Evolutionary conservation across 2,888 invertebrate genomes (phyloP).

Genomic region (Cerastis leucographa): DNA sequence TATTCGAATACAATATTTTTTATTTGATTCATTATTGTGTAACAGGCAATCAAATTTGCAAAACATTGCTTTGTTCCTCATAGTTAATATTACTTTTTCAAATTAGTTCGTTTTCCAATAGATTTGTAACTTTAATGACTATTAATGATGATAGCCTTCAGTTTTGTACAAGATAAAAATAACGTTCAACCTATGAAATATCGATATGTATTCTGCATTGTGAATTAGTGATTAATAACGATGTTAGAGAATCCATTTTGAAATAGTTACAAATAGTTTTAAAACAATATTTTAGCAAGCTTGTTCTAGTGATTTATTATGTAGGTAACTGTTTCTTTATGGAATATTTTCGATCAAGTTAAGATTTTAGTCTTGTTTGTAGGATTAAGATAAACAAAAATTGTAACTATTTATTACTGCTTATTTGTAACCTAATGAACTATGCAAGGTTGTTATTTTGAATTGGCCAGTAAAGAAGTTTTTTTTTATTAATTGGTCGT

Average conservation of each 20-base stretch:
- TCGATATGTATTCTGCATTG: constrained; percentile 38
- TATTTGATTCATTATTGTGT: constrained; percentile 41
- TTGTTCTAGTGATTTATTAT: constrained; percentile 52
- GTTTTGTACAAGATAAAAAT: constrained; percentile 26
- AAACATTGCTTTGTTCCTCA: constrained; percentile 18
- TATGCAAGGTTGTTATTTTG: too few relatives aligned
- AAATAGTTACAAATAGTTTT: constrained; percentile 55
- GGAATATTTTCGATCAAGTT: constrained; percentile 23
- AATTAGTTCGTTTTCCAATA: constrained; percentile 27
- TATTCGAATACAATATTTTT: constrained; percentile 42
- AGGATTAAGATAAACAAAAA: background rate
- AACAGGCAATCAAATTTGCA: constrained; percentile 32
- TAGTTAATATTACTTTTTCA: constrained; percentile 5
- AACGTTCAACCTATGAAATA: constrained; percentile 47
- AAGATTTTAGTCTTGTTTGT: constrained; percentile 5
- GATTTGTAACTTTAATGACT: constrained; percentile 32
- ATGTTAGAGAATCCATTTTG: constrained; percentile 50
- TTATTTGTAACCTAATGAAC: too few relatives aligned
- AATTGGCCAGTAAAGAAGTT: too few relatives aligned
- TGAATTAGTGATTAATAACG: constrained; percentile 60
- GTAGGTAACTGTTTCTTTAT: constrained; percentile 21
- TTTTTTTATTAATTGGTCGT: background rate
- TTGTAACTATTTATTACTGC: too few relatives aligned
- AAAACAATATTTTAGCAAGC: constrained; percentile 49
- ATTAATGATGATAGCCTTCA: constrained; percentile 46